These are phyloP conservation scores for Achroia grisella DNA, from an alignment of 1,140 invertebrate genomes.

Conservation along the genomic window DNA sequence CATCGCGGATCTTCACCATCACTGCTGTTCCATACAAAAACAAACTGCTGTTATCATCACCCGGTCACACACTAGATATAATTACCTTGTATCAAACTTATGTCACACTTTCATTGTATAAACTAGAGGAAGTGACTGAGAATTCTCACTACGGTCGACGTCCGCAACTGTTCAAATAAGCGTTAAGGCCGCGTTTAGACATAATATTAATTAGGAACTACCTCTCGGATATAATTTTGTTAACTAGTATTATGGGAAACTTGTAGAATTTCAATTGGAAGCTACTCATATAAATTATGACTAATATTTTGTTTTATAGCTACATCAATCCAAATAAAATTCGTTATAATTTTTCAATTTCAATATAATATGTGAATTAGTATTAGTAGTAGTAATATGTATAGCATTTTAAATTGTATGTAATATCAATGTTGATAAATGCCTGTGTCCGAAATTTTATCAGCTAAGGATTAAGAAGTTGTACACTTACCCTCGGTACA, in stretches of 20 bases:
- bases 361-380: no score
- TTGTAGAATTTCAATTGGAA: no score
- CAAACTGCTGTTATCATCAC: constrained; percentile 21
- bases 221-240: background rate
- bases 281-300: no score
- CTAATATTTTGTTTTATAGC: no score
- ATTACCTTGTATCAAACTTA: constrained; percentile 13
- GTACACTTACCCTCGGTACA: no score
- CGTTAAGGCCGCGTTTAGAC: constrained; percentile 1
- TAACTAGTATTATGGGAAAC: background rate
- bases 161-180: constrained; percentile 41
- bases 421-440: no score
- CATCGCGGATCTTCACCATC: constrained; percentile 60
- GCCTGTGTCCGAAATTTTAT: no score
- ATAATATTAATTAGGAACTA: background rate
- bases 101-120: constrained; percentile 27
- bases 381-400: no score
- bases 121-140: constrained; percentile 19
- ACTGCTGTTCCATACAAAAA: constrained; percentile 20
- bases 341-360: no score
- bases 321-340: no score
- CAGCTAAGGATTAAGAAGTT: no score
- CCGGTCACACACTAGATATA: constrained; percentile 9
- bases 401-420: no score
- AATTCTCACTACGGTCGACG: constrained; percentile 35